Conservation (phyloP, 2,888 invertebrate genomes). For the Agrypnus murinus region DNA sequence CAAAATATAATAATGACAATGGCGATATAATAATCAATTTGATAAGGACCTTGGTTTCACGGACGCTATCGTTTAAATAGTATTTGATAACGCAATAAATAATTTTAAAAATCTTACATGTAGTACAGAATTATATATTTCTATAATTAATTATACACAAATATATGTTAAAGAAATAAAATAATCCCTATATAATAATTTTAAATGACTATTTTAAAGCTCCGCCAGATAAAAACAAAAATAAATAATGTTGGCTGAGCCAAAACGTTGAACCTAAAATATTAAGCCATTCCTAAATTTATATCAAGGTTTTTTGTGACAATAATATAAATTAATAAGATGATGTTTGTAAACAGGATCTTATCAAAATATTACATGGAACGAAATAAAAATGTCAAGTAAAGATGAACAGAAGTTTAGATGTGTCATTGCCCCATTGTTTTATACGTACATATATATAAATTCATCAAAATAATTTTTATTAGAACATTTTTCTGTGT, state of each 20-base stretch:
- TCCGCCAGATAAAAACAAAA: too few species aligned
- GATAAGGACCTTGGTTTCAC: constrained; percentile 14
- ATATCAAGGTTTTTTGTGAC: constrained; percentile 14
- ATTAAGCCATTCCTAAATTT: constrained; percentile 23
- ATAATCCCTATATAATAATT: too few species aligned
- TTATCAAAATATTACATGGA: constrained; percentile 11
- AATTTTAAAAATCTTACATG: too few species aligned
- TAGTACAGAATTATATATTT: too few species aligned
- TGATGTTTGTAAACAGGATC: constrained; percentile 27
- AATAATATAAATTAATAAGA: not conserved
- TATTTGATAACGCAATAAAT: constrained; percentile 14
- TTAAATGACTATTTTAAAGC: too few species aligned
- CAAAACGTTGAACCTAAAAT: constrained; percentile 14
- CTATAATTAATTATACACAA: too few species aligned
- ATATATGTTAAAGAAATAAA: too few species aligned
- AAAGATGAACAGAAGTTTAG: not conserved
- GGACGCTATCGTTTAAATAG: constrained; percentile 9
- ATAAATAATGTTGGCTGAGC: constrained; percentile 7
- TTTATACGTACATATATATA: too few species aligned
- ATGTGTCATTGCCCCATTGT: constrained; percentile 3
- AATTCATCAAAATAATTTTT: too few species aligned
- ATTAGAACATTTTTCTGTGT: too few species aligned
- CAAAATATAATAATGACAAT: constrained; percentile 7
- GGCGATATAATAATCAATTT: constrained; percentile 19
- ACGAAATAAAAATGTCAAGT: not conserved